phyloP scores from a whole-genome alignment of 2,113 vertebrate genomes.

The Trichomycterus rosablanca region DNA sequence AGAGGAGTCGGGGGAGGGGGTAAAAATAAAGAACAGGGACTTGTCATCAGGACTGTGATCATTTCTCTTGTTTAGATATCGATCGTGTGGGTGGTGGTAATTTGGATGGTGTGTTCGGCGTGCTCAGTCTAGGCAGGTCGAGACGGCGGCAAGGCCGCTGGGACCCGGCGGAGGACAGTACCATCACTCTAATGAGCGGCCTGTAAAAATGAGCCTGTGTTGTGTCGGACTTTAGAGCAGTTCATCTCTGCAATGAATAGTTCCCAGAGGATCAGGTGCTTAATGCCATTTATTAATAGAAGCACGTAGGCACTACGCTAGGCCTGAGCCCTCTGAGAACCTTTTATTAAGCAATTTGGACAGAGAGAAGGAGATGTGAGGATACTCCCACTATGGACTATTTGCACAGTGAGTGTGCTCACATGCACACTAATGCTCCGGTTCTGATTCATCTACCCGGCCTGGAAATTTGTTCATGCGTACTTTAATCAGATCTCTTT shows the following conservation, averaged over 20 bases:
- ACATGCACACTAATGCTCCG: too few species aligned
- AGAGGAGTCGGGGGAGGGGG: constrained; percentile 46
- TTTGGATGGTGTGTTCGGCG: constrained; percentile 19
- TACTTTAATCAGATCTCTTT: too few species aligned
- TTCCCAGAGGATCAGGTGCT: constrained; percentile 72
- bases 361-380: constrained; percentile 32
- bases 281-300: constrained; percentile 83
- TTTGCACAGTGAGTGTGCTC: too few species aligned
- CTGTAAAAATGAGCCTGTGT: constrained; percentile 71
- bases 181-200: constrained; percentile 70
- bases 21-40: constrained; percentile 47
- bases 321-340: constrained; percentile 66
- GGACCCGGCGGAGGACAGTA: constrained; percentile 51
- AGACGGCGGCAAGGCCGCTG: constrained; percentile 14
- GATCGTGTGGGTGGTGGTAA: constrained; percentile 46
- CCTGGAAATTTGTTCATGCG: too few species aligned
- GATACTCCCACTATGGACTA: too few species aligned
- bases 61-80: constrained; percentile 63
- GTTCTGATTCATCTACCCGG: too few species aligned
- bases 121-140: constrained; percentile 23
- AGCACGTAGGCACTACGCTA: constrained; percentile 69
- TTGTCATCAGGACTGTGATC: constrained; percentile 54
- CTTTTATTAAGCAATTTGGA: constrained; percentile 65
- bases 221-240: constrained; percentile 76
- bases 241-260: constrained; percentile 78